Evolutionary conservation across 2,888 invertebrate species (phyloP).

Genomic region (Leucophenga montana): DNA sequence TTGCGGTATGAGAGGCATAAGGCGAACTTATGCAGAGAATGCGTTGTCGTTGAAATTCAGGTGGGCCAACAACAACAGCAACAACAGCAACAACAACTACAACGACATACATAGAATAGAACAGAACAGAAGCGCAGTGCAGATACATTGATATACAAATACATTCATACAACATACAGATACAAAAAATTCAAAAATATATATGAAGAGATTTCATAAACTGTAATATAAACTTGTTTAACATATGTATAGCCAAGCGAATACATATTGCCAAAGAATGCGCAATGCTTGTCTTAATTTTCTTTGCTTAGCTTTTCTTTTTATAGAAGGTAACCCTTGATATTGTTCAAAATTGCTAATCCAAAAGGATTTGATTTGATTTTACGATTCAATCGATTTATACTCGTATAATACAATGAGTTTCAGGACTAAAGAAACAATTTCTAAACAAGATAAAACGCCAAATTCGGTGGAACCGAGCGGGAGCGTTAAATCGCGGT

Average conservation of each 20-base stretch:
- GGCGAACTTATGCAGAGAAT: constrained; percentile 14
- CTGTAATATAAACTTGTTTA: constrained; percentile 62
- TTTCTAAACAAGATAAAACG: no score
- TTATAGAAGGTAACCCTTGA: no score
- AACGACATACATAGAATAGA: constrained; percentile 25
- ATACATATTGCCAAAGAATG: constrained; percentile 14
- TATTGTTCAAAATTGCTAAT: no score
- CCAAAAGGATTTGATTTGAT: no score
- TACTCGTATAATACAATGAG: no score
- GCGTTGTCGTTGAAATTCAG: constrained; percentile 1
- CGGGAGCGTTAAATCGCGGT: no score
- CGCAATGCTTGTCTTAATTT: background rate
- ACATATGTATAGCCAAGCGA: constrained; percentile 48
- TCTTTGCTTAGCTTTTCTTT: background rate
- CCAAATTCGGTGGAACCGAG: no score
- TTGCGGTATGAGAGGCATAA: no score
- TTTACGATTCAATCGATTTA: no score
- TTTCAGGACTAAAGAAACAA: no score
- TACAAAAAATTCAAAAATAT: background rate
- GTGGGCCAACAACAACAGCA: background rate
- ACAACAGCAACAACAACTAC: constrained; percentile 22
- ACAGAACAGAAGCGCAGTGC: background rate
- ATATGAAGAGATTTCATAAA: constrained; percentile 29
- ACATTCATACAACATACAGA: background rate
- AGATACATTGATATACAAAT: background rate